A percentile compares a stretch with the other conserved stretches of the same genome.
These are phyloP conservation scores for Epizoanthus illoricatus DNA, from an alignment of 92 coral and sea anemone genomes.

Conservation along the genomic window DNA sequence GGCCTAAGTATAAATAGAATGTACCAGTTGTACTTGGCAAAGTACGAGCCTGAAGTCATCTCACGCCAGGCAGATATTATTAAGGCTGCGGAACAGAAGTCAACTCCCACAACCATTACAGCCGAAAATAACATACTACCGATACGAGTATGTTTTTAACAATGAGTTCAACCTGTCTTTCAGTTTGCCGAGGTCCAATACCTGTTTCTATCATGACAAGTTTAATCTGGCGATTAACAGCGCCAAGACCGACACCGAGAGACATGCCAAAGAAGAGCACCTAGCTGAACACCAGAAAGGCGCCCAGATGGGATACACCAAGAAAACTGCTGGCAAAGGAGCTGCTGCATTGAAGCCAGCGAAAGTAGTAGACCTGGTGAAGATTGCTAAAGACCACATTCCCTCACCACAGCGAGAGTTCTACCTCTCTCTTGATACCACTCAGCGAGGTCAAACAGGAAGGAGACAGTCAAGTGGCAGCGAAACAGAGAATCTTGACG, in stretches of 20 bases:
- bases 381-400: constrained; percentile 16
- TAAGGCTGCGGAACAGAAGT: not conserved
- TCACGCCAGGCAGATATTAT: constrained; percentile 14
- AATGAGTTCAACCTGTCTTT: constrained; percentile 40
- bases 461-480: not conserved
- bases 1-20: constrained; percentile 17
- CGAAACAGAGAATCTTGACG: not conserved
- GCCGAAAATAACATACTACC: constrained; percentile 8
- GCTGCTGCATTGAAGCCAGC: not conserved
- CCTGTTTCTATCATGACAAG: constrained; percentile 37
- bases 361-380: constrained; percentile 14
- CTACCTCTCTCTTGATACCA: constrained; percentile 5
- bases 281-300: constrained; percentile 16
- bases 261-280: not conserved
- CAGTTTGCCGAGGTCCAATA: constrained; percentile 43
- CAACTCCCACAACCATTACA: not conserved
- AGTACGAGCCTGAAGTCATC: constrained; percentile 23
- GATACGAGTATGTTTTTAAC: not conserved
- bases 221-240: constrained; percentile 3
- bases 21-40: constrained; percentile 9
- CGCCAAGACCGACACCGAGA: not conserved
- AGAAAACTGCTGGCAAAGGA: not conserved
- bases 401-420: constrained; percentile 18
- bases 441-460: not conserved
- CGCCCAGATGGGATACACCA: constrained; percentile 1